Evolutionary conservation across 2,113 vertebrate species (phyloP).

Genomic region (Xenopus tropicalis): UCB_Xtro_10.0 CM004446.2:90750501-90751000

Average conservation of each 20-base stretch:
- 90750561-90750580: neutral
- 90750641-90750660: too few species aligned
- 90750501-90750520: neutral
- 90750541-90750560: neutral
- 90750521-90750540: neutral
- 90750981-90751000: neutral
- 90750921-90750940: conserved; percentile 98
- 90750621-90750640: neutral
- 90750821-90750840: conserved; percentile 95
- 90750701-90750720: too few species aligned
- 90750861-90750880: conserved; percentile 89
- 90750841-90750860: conserved; percentile 96
- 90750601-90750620: neutral
- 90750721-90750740: conserved; percentile 45
- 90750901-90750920: conserved; percentile 95
- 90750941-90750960: conserved; percentile 53
- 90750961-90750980: neutral
- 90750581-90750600: neutral
- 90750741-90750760: conserved; percentile 82
- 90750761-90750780: conserved; percentile 88
- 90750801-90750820: conserved; percentile 91
- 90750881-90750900: conserved; percentile 88
- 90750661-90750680: too few species aligned
- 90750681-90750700: too few species aligned
- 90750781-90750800: conserved; percentile 91